Evolutionary conservation across 2,888 invertebrate species (phyloP), one percentile per base, ranked within the genome.

Genomic region (Coelogynopora nodosa): DNA sequence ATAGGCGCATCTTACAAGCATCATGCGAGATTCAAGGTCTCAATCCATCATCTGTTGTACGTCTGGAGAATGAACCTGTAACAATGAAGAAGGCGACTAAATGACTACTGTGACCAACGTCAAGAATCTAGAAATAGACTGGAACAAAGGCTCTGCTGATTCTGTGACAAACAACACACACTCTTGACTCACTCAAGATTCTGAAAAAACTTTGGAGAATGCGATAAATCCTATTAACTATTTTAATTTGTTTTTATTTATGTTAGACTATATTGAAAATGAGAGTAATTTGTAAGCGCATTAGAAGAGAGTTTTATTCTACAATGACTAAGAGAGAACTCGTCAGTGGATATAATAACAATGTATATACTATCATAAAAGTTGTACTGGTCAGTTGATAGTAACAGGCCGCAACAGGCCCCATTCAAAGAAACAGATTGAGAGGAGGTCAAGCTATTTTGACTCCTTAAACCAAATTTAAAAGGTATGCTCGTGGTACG

Each of bases 371-470:
- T 26, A 74, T 74, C 74, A 74, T 10, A n/a, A 74, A 74, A 74
- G 74, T 74, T 74, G 74, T 74, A 74, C 74, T 74, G 74, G 74
- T 74, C 74, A 74, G 74, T 74, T 5, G 74, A 74, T 74, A 74
- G 2, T 74, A 26, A 74, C 23, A 23, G 10, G 82, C n/a, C 18
- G 82, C 28, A 5, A 82, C 82, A 5, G 82, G 82, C n/a, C 10
- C 23, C 2, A 82, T 82, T 28, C 82, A 82, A 28, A 82, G 31
- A 27, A 82, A 28, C 31, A 29, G 82, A 82, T 5, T 82, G 27
- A 27, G 31, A 27, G 82, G 82, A 31, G 29, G 30, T 5, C 80
- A 26, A n/a, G 26, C 23, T 80, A 27, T 26, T 26, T 80, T 2
- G 23, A 26, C 80, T 10, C 2, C 80, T 80, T 5, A 80, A 80